Conservation (phyloP, 2,113 vertebrate genomes). For the Cephalopterus ornatus region DNA sequence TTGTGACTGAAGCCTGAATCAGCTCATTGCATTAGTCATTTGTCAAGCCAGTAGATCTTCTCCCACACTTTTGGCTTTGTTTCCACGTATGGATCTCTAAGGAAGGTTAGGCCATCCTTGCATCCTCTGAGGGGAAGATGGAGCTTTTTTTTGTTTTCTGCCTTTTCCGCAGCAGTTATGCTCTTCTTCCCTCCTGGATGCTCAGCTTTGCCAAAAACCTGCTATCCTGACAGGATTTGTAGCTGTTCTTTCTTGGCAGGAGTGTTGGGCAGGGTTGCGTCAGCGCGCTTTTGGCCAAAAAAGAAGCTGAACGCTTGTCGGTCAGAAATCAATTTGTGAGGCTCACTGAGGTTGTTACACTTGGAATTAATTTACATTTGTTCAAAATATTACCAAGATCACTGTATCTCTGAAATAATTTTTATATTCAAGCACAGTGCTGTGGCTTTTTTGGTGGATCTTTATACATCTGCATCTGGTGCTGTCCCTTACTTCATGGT, state of each 20-base stretch:
- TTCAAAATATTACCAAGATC: background rate
- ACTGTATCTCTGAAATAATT: background rate
- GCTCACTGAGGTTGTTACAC: background rate
- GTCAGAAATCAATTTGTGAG: background rate
- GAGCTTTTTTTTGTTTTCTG: constrained; percentile 3
- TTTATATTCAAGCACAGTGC: background rate
- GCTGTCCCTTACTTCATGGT: background rate
- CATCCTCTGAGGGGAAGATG: background rate
- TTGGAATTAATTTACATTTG: constrained; percentile 12
- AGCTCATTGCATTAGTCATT: background rate
- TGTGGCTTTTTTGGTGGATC: background rate
- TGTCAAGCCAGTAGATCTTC: constrained; percentile 3
- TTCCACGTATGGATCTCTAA: background rate
- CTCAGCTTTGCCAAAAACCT: constrained; percentile 26
- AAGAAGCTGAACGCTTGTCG: constrained; percentile 5
- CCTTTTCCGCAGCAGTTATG: background rate
- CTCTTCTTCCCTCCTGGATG: background rate
- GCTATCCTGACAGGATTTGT: constrained; percentile 39
- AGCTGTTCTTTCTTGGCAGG: constrained; percentile 32
- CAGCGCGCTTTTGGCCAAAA: constrained; percentile 37
- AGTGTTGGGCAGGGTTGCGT: background rate
- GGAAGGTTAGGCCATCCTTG: constrained; percentile 13
- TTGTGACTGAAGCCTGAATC: background rate
- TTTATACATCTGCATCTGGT: background rate
- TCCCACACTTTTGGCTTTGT: background rate